Conservation (phyloP, 2,888 invertebrate species). For the Drosophila incognita region DNA sequence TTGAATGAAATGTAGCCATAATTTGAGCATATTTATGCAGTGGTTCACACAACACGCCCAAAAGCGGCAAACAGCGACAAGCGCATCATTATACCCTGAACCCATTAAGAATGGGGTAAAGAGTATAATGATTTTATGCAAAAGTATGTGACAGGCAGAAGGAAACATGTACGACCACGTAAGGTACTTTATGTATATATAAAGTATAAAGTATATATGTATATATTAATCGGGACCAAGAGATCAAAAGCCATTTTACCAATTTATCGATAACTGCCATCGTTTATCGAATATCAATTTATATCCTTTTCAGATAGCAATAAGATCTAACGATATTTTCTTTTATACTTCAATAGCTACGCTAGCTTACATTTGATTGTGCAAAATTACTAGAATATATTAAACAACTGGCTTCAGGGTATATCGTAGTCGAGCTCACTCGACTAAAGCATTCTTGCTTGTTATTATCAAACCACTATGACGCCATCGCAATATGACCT, state of each 20-base stretch:
- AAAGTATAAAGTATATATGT: not conserved
- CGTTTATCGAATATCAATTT: not conserved
- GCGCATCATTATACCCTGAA: conserved; percentile 22
- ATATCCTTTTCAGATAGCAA: not conserved
- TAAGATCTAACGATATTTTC: not conserved
- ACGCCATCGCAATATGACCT: not conserved
- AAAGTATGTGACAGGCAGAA: not conserved
- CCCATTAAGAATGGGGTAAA: not conserved
- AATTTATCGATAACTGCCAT: too few species aligned
- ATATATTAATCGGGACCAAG: not conserved
- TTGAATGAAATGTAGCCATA: conserved; percentile 39
- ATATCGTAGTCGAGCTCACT: not conserved
- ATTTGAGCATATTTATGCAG: conserved; percentile 59
- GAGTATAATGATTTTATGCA: not conserved
- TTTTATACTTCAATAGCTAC: not conserved
- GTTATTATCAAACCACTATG: not conserved
- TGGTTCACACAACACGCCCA: conserved; percentile 39
- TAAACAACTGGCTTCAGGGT: not conserved
- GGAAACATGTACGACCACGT: too few species aligned
- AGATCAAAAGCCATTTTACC: too few species aligned
- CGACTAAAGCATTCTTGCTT: not conserved
- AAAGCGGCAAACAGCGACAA: conserved; percentile 47
- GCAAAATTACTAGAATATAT: not conserved
- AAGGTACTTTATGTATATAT: too few species aligned
- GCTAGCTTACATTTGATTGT: not conserved